Base-by-base conservation (phyloP, 2,888 invertebrate genomes). In the Protophormia terraenovae region DNA sequence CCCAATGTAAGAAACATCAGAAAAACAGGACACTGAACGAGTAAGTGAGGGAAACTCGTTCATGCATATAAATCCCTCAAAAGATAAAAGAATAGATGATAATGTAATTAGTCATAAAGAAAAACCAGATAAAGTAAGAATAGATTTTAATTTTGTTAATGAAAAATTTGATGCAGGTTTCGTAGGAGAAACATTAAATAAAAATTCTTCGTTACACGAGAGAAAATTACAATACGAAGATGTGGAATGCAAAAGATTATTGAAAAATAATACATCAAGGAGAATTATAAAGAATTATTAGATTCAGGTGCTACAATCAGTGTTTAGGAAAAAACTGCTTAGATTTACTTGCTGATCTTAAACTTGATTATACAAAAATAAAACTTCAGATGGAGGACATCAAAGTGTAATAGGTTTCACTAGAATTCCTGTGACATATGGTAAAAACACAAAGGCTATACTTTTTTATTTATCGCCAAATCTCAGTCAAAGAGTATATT, bases 401-500 rank as follows among this genome's bases (percentile, higher is more conserved):
- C 55, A 67, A 38, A 7, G 19, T 1, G 50, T 77, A 7, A 67
- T 77, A 10, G 67, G 77, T 12, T 77, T 47, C 55, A 16, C 45
- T 16, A 14, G 32, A 8, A 19, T 69, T 1, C 69, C 58, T 2
- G 47, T 58, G 5, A 60, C 6, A 3, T 69, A 67, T 22, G 38
- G 50, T 22, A 77, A 66, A 12, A 16, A 3, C 10, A 41, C 47
- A n/a, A 67, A 47, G 32, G 27, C 55, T 32, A 60, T 78, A n/a
- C 4, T 58, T 2, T 78, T 78, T 69, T 77, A 78, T 32, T 69
- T 75, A 22, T 50, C 50, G 12, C 47, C 60, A n/a, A 47, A 41
- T 29, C 19, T 69, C 10, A 29, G 1, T 19, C 69, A 69, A 32
- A 2, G 24, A 2, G 27, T 45, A 41, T 64, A 64, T 22, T 45